Evolutionary conservation across 2,888 invertebrate species (phyloP), one percentile per base, ranked within the genome.

Genomic region (Meteorus cinctellus): DNA sequence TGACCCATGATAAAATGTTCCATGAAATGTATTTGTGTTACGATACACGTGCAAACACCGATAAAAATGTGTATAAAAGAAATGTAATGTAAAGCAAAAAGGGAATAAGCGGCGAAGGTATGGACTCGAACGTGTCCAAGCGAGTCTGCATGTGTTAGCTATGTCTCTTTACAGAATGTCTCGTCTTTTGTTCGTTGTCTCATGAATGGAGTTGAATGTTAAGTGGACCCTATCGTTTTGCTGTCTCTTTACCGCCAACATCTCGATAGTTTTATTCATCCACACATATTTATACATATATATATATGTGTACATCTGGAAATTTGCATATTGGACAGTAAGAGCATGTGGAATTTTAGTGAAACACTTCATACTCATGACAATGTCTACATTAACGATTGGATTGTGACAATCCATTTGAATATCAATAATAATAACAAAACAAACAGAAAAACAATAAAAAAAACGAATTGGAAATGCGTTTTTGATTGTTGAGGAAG

Each of bases 181-280:
- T 66, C 27, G 65, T 69, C 72, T 72, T 76, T 76, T 76, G 75
- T 76, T 68, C 34, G n/a, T n/a, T 48, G 27, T 59, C 59, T 69
- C 59, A 55, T 72, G 75, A 78, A 75, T 74, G 76, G 65, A 65
- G 62, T 55, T 78, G 74, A 78, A 78, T 78, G 76, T 68, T 70
- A 78, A 78, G 74, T 74, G 78, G 74, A 72, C 62, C 59, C 74
- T 27, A 51, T 65, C 41, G 24, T 8, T 19, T 55, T 19, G 55
- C 29, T 51, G 63, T 69, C 68, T 69, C 24, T 73, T 55, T 55
- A 65, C 45, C 41, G 63, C 67, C 41, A 76, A 76, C 78, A 76
- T 78, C 76, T 78, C 74, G 76, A 78, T 78, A 72, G 59, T 72
- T 69, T n/a, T 36, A 48, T 27, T 24, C 1, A 45, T 34, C 34